Evolutionary conservation across 1,140 invertebrate species (phyloP).

Genomic region (Drosophila asahinai): DNA sequence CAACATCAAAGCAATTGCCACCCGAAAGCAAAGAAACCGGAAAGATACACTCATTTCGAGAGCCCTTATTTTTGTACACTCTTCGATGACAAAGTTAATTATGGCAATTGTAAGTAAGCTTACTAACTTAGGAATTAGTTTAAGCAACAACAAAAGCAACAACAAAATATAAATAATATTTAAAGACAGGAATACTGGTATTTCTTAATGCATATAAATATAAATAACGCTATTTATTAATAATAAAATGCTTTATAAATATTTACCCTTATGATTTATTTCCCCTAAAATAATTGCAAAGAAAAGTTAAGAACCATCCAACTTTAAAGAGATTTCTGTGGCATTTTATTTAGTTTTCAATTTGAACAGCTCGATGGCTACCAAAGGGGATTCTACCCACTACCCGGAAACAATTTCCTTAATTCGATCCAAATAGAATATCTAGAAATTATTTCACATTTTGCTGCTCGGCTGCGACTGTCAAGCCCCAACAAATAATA

Average conservation of each 20-base stretch:
- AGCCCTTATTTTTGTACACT: background rate
- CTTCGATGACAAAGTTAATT: background rate
- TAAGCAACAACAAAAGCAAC: background rate
- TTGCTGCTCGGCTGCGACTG: conserved; percentile 10
- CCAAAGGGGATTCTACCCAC: conserved; percentile 1
- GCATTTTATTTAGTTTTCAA: conserved; percentile 22
- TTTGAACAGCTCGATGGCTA: conserved; percentile 57
- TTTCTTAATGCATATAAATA: background rate
- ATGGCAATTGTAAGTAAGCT: background rate
- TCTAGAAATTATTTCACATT: conserved; percentile 39
- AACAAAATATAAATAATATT: background rate
- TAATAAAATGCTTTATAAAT: background rate
- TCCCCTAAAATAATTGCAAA: too few species aligned
- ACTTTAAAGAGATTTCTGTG: background rate
- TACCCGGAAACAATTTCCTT: conserved; percentile 27
- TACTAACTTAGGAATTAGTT: background rate
- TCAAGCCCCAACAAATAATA: conserved; percentile 36
- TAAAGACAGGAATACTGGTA: background rate
- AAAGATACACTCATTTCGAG: conserved; percentile 3
- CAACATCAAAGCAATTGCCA: conserved; percentile 16
- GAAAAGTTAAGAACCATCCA: too few species aligned
- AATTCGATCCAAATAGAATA: conserved; percentile 34
- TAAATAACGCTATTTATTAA: background rate
- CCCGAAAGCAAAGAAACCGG: background rate
- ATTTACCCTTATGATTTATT: background rate